Conservation (phyloP, 2,797 vertebrate species). For the Chaetophractus vellerosus region DNA sequence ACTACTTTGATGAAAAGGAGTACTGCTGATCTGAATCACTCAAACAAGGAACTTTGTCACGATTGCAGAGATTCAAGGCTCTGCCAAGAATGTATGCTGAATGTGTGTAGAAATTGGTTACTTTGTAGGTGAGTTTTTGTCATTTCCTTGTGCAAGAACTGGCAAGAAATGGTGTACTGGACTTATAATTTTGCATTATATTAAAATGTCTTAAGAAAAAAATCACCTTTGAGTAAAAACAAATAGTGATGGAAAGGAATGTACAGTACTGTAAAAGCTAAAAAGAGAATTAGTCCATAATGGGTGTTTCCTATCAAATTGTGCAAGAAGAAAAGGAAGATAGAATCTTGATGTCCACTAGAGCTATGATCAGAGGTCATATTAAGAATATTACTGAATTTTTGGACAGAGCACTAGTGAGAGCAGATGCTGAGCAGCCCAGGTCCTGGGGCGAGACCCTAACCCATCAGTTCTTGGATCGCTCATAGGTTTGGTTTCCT, state of each 20-base stretch:
- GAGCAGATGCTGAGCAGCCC: background rate
- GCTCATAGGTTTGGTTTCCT: background rate
- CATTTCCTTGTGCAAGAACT: conserved; percentile 16
- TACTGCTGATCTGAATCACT: background rate
- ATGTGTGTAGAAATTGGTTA: background rate
- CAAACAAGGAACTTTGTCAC: background rate
- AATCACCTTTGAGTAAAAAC: background rate
- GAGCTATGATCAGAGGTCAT: background rate
- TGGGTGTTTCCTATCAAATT: background rate
- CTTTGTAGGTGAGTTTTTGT: background rate
- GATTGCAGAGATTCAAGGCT: background rate
- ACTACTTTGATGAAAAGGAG: background rate
- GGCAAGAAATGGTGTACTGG: background rate
- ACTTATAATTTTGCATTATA: background rate
- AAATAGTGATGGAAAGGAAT: background rate
- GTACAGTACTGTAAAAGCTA: background rate
- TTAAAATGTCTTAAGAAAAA: background rate
- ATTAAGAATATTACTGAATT: conserved; percentile 15
- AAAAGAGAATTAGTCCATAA: background rate
- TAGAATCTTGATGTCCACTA: background rate
- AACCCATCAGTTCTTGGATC: background rate
- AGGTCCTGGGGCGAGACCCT: background rate
- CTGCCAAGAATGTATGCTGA: background rate
- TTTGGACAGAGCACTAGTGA: background rate
- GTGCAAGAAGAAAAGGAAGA: background rate